Conservation (phyloP, 2,888 invertebrate genomes). For the Mantis religiosa region DNA sequence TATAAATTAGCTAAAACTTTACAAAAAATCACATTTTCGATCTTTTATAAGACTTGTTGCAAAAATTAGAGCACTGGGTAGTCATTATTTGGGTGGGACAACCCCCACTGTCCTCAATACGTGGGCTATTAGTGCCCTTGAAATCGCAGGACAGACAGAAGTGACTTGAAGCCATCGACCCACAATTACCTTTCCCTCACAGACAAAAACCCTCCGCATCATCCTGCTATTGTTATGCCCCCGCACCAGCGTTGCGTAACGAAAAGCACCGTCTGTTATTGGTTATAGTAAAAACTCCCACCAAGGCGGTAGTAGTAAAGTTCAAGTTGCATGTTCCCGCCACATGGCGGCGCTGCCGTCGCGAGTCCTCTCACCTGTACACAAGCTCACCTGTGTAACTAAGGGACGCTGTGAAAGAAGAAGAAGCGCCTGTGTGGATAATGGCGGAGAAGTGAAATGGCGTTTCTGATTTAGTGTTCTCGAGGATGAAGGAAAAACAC, state of each 20-base stretch:
- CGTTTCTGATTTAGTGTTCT: background rate
- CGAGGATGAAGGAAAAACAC: constrained; percentile 26
- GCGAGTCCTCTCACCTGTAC: background rate
- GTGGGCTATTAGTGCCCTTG: background rate
- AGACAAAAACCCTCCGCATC: background rate
- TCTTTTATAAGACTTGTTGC: no score
- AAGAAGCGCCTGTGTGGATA: background rate
- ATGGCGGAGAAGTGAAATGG: background rate
- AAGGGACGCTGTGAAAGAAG: no score
- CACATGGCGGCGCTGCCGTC: constrained; percentile 2
- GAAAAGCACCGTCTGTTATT: background rate
- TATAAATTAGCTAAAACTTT: no score
- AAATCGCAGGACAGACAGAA: background rate
- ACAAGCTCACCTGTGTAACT: background rate
- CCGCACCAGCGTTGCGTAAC: constrained; percentile 1
- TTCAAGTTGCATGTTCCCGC: background rate
- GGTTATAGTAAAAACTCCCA: constrained; percentile 7
- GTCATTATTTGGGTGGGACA: no score
- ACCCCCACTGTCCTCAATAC: background rate
- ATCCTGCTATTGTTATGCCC: background rate
- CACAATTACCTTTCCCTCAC: background rate
- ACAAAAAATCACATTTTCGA: no score
- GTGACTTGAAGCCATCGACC: background rate
- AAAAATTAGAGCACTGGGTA: no score
- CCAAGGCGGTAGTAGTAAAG: background rate